Percentiles rank a stretch among this genome's conserved stretches.
Evolutionary conservation across 2,888 invertebrate genomes (phyloP).

Genomic region (Polia nebulosa): DNA sequence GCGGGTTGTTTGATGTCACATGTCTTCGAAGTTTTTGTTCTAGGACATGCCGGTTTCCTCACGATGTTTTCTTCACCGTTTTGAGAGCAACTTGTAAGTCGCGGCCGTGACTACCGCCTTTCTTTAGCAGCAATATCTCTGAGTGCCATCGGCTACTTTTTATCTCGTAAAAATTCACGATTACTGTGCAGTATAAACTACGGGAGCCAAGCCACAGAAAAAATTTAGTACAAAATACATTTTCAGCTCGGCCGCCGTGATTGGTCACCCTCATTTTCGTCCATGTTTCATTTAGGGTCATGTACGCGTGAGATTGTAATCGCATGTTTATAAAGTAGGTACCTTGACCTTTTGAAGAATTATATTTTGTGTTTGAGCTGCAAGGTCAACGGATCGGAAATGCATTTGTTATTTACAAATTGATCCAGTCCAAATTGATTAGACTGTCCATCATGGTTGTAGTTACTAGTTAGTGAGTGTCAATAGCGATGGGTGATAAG

Average conservation of each 20-base stretch:
- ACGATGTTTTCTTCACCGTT: too few relatives aligned
- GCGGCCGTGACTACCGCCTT: too few relatives aligned
- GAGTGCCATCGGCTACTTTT: too few relatives aligned
- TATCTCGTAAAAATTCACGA: too few relatives aligned
- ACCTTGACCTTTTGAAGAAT: conserved; percentile 38
- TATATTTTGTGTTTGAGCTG: conserved; percentile 14
- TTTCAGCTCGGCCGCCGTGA: not conserved
- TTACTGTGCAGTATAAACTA: not conserved
- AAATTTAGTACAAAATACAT: not conserved
- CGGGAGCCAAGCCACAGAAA: not conserved
- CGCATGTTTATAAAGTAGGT: conserved; percentile 32
- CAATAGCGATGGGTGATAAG: conserved; percentile 19
- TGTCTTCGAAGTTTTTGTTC: too few relatives aligned
- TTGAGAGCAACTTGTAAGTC: too few relatives aligned
- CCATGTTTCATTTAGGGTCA: conserved; percentile 17
- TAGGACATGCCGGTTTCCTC: too few relatives aligned
- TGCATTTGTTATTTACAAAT: conserved; percentile 42
- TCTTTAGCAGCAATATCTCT: too few relatives aligned
- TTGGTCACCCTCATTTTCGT: conserved; percentile 26
- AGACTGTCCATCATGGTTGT: conserved; percentile 5
- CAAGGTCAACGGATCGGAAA: conserved; percentile 33
- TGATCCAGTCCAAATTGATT: not conserved
- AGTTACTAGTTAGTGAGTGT: conserved; percentile 6
- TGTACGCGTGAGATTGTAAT: conserved; percentile 48
- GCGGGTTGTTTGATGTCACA: too few relatives aligned